Evolutionary conservation across 2,113 vertebrate genomes (phyloP).

Genomic region (Corydoras maculifer): DNA sequence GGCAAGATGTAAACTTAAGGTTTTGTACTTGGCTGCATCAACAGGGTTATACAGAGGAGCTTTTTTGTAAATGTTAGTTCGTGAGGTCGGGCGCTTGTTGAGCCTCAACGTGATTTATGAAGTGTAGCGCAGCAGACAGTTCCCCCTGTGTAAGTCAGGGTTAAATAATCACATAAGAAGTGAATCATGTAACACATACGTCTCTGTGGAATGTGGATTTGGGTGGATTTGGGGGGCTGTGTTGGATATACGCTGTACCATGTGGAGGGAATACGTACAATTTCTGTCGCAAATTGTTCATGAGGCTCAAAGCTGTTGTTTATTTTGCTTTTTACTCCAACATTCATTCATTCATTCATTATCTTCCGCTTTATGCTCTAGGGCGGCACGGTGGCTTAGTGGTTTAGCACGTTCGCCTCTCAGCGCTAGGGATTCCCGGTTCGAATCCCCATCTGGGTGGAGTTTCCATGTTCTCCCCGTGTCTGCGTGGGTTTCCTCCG

Average conservation of each 20-base stretch:
- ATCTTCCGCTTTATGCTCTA: too few relatives aligned
- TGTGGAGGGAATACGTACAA: conserved; percentile 2
- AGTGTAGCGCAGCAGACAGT: background rate
- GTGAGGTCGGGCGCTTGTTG: conserved; percentile 21
- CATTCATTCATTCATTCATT: too few relatives aligned
- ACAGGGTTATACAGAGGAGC: background rate
- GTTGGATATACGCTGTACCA: conserved; percentile 18
- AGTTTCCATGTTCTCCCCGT: too few relatives aligned
- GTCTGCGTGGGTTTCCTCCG: too few relatives aligned
- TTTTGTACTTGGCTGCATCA: background rate
- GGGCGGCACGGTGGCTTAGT: too few relatives aligned
- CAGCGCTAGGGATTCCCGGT: too few relatives aligned
- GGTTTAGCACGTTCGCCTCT: too few relatives aligned
- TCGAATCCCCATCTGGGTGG: too few relatives aligned
- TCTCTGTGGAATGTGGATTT: conserved; percentile 41
- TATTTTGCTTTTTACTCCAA: too few relatives aligned
- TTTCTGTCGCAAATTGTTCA: too few relatives aligned
- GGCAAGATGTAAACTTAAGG: background rate
- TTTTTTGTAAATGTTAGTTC: conserved; percentile 25
- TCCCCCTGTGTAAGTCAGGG: conserved; percentile 5
- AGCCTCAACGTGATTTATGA: conserved; percentile 14
- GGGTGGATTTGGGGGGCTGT: background rate
- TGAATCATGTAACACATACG: conserved; percentile 24
- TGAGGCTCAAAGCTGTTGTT: too few relatives aligned
- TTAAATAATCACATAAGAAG: conserved; percentile 13